Percentiles rank a stretch among this genome's conserved stretches.
Conservation (phyloP, 2,888 invertebrate species). For the Creontiades dilutus region DNA sequence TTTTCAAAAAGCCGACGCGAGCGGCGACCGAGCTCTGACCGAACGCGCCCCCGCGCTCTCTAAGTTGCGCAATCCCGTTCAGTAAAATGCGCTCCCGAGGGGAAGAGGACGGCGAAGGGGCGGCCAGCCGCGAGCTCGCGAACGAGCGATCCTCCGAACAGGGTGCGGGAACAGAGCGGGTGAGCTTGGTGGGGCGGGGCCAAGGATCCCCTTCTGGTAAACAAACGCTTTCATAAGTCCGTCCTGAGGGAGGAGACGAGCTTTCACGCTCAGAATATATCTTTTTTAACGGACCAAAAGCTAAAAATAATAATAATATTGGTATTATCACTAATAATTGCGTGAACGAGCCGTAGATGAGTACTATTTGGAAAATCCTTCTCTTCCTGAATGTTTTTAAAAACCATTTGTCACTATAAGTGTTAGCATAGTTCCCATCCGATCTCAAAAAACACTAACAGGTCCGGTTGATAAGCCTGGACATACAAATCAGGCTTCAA, state of each 20-base stretch:
- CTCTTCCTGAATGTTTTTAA: too few relatives aligned
- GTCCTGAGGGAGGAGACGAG: conserved; percentile 7
- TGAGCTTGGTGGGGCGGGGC: not conserved
- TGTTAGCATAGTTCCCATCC: too few relatives aligned
- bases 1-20: not conserved
- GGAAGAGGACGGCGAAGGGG: conserved; percentile 12
- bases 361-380: too few relatives aligned
- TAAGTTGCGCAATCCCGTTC: not conserved
- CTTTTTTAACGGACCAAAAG: not conserved
- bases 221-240: conserved; percentile 38
- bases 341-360: too few relatives aligned
- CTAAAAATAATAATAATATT: too few relatives aligned
- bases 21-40: not conserved
- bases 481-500: too few relatives aligned
- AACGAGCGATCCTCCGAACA: too few relatives aligned
- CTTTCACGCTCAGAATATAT: not conserved
- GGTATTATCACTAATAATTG: too few relatives aligned
- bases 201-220: conserved; percentile 26
- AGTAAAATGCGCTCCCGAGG: not conserved
- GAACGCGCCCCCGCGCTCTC: conserved; percentile 38
- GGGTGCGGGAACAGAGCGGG: too few relatives aligned
- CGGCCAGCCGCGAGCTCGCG: not conserved
- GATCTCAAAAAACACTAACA: too few relatives aligned
- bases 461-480: too few relatives aligned
- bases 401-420: too few relatives aligned